A percentile compares a stretch with the other conserved stretches of the same genome.
phyloP scores from a whole-genome alignment of 2,113 vertebrate species.

The Vidua chalybeata region DNA sequence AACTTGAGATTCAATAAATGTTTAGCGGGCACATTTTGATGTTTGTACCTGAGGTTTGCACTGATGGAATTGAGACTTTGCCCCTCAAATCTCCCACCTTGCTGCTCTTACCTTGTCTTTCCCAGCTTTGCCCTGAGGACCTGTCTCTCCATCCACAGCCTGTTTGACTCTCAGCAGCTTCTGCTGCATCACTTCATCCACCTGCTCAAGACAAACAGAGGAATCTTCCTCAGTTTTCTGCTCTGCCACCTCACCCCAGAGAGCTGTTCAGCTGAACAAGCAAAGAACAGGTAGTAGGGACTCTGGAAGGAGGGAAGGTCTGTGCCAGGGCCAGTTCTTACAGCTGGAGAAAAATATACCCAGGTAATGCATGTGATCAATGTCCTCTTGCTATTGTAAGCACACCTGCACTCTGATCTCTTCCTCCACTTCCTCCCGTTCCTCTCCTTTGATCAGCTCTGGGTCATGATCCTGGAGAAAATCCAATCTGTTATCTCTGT shows the following conservation, averaged over 20 bases:
- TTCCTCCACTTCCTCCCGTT: slow-evolving; percentile 79
- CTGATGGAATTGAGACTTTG: not conserved
- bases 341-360: not conserved
- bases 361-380: not conserved
- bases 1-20: not conserved
- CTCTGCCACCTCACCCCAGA: not conserved
- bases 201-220: slow-evolving; percentile 63
- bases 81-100: not conserved
- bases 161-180: slow-evolving; percentile 79
- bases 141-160: slow-evolving; percentile 76
- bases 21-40: not conserved
- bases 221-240: not conserved
- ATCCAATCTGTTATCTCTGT: slow-evolving; percentile 75
- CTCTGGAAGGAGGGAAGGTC: not conserved
- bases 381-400: not conserved
- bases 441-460: slow-evolving; percentile 79
- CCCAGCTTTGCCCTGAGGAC: slow-evolving; percentile 25
- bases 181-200: slow-evolving; percentile 83
- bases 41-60: not conserved
- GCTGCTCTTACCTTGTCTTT: slow-evolving; percentile 50
- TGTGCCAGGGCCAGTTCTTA: not conserved
- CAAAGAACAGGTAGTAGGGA: not conserved
- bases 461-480: slow-evolving; percentile 78
- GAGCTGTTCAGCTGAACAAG: not conserved
- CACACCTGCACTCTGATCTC: slow-evolving; percentile 86